These are phyloP conservation scores for Netelia virgata DNA, from an alignment of 2,888 invertebrate species.

Conservation along the genomic window DNA sequence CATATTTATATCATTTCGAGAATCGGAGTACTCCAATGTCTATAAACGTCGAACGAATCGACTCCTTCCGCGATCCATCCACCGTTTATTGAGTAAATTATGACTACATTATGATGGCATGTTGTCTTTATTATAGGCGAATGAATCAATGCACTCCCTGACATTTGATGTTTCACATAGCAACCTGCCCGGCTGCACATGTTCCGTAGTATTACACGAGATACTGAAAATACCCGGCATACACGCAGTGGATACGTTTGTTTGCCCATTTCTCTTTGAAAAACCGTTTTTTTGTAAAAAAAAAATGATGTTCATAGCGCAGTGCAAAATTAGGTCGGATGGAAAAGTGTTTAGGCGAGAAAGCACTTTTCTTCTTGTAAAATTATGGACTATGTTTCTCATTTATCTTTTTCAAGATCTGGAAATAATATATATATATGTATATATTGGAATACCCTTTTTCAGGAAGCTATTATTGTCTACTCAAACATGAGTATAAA, in stretches of 20 bases:
- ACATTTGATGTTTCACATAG: neutral
- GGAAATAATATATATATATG: too few species aligned
- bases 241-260: too few species aligned
- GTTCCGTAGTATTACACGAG: too few species aligned
- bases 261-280: too few species aligned
- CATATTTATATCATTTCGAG: too few species aligned
- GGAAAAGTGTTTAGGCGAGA: neutral
- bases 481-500: too few species aligned
- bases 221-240: too few species aligned
- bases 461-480: too few species aligned
- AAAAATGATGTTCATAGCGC: too few species aligned
- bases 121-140: neutral
- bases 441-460: too few species aligned
- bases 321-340: neutral
- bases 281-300: too few species aligned
- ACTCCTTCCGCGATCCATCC: slow-evolving; percentile 28
- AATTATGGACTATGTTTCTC: neutral
- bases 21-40: too few species aligned
- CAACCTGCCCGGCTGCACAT: neutral
- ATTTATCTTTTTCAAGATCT: neutral
- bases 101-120: slow-evolving; percentile 20
- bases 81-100: slow-evolving; percentile 8
- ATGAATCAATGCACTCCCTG: slow-evolving; percentile 17
- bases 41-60: slow-evolving; percentile 17
- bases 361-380: neutral